Evolutionary conservation across 2,888 invertebrate genomes (phyloP).

Genomic region (Callosobruchus maculatus): DNA sequence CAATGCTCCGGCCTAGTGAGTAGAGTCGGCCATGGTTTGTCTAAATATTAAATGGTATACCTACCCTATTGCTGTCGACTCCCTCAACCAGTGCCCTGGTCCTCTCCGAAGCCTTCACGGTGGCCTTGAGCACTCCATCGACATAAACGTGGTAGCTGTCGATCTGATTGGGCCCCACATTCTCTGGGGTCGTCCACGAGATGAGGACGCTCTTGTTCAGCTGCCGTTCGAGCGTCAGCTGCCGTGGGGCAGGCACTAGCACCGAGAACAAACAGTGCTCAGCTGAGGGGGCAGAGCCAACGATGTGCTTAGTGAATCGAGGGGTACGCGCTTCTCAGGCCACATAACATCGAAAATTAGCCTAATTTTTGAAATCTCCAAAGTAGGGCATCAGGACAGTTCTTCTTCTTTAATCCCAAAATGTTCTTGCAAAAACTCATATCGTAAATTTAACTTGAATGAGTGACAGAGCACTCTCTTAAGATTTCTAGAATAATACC

Average conservation of each 20-base stretch:
- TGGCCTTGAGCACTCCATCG: slow-evolving; percentile 92
- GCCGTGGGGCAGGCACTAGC: slow-evolving; percentile 95
- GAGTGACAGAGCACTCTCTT: too few species aligned
- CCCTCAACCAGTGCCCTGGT: slow-evolving; percentile 95
- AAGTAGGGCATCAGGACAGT: too few species aligned
- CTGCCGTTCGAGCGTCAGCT: slow-evolving; percentile 94
- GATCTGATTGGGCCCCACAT: slow-evolving; percentile 74
- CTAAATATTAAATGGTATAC: slow-evolving; percentile 33
- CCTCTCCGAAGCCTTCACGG: slow-evolving; percentile 90
- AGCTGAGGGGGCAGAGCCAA: slow-evolving; percentile 45
- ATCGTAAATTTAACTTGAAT: too few species aligned
- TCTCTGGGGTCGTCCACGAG: slow-evolving; percentile 94
- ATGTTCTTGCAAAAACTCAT: too few species aligned
- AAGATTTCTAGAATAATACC: too few species aligned
- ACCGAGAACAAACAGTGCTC: slow-evolving; percentile 80
- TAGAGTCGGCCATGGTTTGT: too few species aligned
- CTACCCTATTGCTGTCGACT: slow-evolving; percentile 88
- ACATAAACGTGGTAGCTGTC: slow-evolving; percentile 96
- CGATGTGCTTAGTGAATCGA: not conserved
- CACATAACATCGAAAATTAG: not conserved
- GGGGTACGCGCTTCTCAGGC: not conserved
- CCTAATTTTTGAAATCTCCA: too few species aligned
- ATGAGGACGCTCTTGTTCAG: slow-evolving; percentile 97
- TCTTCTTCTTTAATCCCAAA: too few species aligned
- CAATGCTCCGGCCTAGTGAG: too few species aligned